phyloP scores from a whole-genome alignment of 2,113 vertebrate species.

The Meriones unguiculatus region DNA sequence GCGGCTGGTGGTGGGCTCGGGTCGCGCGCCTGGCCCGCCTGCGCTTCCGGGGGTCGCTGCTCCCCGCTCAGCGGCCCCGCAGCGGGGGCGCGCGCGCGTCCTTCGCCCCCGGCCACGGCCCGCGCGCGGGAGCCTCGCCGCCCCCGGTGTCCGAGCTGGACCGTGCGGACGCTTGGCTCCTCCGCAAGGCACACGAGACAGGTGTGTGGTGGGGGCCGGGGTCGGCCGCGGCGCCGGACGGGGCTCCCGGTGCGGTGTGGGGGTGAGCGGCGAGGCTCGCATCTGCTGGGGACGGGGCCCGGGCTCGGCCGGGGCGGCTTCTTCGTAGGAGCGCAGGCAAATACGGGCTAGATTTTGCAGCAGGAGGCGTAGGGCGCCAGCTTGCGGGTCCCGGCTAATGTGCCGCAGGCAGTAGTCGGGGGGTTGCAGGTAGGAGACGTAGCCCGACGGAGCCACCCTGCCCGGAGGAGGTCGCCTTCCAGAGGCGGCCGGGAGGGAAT shows the following conservation, averaged over 20 bases:
- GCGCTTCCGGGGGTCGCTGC: slow-evolving; percentile 76
- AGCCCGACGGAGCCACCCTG: neutral
- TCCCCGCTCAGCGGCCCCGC: slow-evolving; percentile 70
- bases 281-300: neutral
- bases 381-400: neutral
- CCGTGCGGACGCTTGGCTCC: slow-evolving; percentile 85
- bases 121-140: slow-evolving; percentile 62
- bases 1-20: slow-evolving; percentile 83
- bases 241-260: neutral
- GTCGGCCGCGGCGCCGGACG: accelerated
- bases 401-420: neutral
- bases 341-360: neutral
- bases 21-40: slow-evolving; percentile 75
- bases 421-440: neutral
- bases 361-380: neutral
- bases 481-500: neutral
- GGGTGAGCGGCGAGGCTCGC: neutral
- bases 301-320: neutral
- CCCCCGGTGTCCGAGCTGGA: slow-evolving; percentile 81
- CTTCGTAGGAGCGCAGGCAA: neutral
- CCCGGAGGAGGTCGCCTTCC: neutral
- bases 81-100: slow-evolving; percentile 74
- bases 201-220: slow-evolving; percentile 61
- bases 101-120: slow-evolving; percentile 72
- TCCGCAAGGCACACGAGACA: slow-evolving; percentile 84